Evolutionary conservation across 2,113 vertebrate genomes (phyloP), one percentile per base, ranked within the genome.

Genomic region (Strigops habroptila): DNA sequence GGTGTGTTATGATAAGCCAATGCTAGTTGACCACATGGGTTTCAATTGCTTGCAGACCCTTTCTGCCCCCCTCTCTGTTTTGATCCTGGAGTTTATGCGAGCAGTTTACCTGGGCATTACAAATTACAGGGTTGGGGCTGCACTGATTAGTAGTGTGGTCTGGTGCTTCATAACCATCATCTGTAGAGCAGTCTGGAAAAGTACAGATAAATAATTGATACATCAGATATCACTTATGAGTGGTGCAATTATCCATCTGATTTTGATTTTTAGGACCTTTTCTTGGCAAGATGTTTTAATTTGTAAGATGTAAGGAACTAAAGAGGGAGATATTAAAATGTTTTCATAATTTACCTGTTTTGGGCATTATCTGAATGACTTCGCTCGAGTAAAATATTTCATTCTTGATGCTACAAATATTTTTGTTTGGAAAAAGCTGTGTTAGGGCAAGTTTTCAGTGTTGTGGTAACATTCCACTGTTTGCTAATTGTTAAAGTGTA

Each of bases 381-480:
- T n/a, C 68, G 35, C 23, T 74, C 5, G 30, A 84, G 9, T 60
- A 28, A 82, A 77, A 35, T 10, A 15, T 27, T 71, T 37, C n/a
- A 52, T 80, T 95, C 64, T 89, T 67, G 67, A 73, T 91, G 35
- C 39, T 89, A 30, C 80, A 85, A 79, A 79, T 93, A 79, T 83
- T 92, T 93, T 90, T 96, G 83, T 93, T 86, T 90, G 78, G 77
- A 85, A 91, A 71, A 76, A 63, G 86, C 82, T 93, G 49, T 94
- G 90, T 90, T 93, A 88, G 93, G 88, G 83, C 92, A 96, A 71
- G 92, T 95, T 95, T 88, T 91, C 82, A 65, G 62, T 85, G 62
- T 90, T 96, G 90, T 97, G 93, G 89, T 95, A 93, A 49, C 94
- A 92, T 96, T 95, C 94, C 95, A 92, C 0, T 46, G 51, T 70